phyloP scores from a whole-genome alignment of 2,113 vertebrate genomes.

The Channa argus region DNA sequence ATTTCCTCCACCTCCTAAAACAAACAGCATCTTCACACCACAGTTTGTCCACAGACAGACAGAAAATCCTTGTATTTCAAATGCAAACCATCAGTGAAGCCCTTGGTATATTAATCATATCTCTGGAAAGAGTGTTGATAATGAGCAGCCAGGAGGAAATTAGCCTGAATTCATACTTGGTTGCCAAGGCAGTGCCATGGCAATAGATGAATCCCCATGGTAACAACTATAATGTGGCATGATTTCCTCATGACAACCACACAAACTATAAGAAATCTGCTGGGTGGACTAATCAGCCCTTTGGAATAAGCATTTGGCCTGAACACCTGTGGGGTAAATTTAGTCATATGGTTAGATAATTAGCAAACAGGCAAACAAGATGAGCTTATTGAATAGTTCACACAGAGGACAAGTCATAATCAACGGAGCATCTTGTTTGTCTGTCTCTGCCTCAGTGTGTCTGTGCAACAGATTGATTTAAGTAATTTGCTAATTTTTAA shows the following conservation, averaged over 20 bases:
- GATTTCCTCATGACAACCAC: conserved; percentile 48
- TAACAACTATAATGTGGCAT: conserved; percentile 45
- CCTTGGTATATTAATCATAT: conserved; percentile 48
- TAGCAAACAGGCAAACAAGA: too few relatives aligned
- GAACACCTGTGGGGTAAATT: too few relatives aligned
- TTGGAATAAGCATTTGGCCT: background rate
- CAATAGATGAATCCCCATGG: conserved; percentile 45
- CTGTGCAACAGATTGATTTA: too few relatives aligned
- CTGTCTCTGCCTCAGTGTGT: too few relatives aligned
- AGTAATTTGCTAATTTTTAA: too few relatives aligned
- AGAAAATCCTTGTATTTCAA: too few relatives aligned
- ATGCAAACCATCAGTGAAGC: background rate
- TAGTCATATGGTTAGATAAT: too few relatives aligned
- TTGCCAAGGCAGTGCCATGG: conserved; percentile 45
- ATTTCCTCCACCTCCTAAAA: background rate
- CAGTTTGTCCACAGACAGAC: background rate
- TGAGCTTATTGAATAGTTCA: too few relatives aligned
- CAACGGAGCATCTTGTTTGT: too few relatives aligned
- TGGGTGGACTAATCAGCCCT: conserved; percentile 13
- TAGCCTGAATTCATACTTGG: conserved; percentile 31
- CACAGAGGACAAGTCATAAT: too few relatives aligned
- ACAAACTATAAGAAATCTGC: conserved; percentile 5
- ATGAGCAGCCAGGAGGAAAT: conserved; percentile 59
- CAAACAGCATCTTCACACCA: background rate
- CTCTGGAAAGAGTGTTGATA: conserved; percentile 35